phyloP scores from a whole-genome alignment of 1,140 invertebrate species.

The Heliconius melpomene region DNA sequence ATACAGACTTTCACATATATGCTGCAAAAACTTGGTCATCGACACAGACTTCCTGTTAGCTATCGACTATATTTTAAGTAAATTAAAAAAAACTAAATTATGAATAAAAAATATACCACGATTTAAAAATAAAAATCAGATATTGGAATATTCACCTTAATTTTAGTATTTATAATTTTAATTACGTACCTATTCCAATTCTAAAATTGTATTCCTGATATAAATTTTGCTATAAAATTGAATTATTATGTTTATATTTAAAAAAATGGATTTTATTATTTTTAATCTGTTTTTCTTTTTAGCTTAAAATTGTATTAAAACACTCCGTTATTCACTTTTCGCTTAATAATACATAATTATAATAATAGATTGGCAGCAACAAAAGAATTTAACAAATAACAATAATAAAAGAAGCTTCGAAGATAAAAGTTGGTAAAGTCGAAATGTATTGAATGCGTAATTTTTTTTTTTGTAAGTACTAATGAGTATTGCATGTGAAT shows the following conservation, averaged over 20 bases:
- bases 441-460: too few species aligned
- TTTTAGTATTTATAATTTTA: background rate
- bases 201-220: background rate
- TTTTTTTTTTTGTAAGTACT: too few species aligned
- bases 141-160: background rate
- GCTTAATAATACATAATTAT: too few species aligned
- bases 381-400: too few species aligned
- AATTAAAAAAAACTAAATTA: background rate
- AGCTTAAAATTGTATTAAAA: too few species aligned
- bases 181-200: background rate
- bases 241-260: too few species aligned
- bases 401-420: too few species aligned
- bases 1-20: constrained; percentile 1
- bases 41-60: constrained; percentile 3
- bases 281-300: too few species aligned
- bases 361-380: too few species aligned
- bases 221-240: background rate
- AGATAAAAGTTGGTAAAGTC: too few species aligned
- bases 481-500: background rate
- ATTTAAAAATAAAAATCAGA: background rate
- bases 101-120: background rate
- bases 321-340: too few species aligned
- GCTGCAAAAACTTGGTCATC: constrained; percentile 12
- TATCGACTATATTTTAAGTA: background rate
- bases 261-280: too few species aligned